These are phyloP conservation scores for Pseudopleuronectes americanus DNA, from an alignment of 2,797 vertebrate genomes.

Conservation along the genomic window DNA sequence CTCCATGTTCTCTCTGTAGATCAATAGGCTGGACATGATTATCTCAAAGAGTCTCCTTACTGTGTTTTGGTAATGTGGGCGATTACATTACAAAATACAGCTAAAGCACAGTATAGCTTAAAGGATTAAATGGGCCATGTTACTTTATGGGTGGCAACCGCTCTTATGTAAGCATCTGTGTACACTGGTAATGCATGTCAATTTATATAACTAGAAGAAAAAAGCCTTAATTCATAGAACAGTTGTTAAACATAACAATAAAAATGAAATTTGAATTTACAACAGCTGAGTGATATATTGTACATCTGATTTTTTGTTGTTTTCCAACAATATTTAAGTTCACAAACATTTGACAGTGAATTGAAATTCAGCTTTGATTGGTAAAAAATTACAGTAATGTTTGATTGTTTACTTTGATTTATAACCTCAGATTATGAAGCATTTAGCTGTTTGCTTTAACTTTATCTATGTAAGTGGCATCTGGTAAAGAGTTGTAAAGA, in stretches of 20 bases:
- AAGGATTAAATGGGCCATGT: conserved; percentile 3
- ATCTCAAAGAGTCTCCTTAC: background rate
- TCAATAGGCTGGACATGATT: background rate
- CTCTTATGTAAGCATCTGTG: conserved; percentile 2
- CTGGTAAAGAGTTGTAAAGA: conserved; percentile 15
- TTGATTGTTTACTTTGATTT: no score
- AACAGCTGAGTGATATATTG: background rate
- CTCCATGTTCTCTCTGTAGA: background rate
- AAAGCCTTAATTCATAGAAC: background rate
- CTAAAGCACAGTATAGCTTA: background rate
- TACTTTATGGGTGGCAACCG: background rate
- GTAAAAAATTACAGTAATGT: no score
- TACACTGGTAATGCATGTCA: background rate
- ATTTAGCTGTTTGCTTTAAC: background rate
- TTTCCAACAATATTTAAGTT: background rate
- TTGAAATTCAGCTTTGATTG: background rate
- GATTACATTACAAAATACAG: background rate
- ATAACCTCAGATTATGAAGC: background rate
- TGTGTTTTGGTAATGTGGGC: background rate
- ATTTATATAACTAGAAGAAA: background rate
- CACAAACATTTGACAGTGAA: background rate
- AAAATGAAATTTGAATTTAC: background rate
- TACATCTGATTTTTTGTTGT: background rate
- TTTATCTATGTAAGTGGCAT: background rate
- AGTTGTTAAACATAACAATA: no score